Percentiles rank a stretch among this genome's conserved stretches.
Conservation (phyloP, 2,888 invertebrate genomes). For the Apamea sordens region DNA sequence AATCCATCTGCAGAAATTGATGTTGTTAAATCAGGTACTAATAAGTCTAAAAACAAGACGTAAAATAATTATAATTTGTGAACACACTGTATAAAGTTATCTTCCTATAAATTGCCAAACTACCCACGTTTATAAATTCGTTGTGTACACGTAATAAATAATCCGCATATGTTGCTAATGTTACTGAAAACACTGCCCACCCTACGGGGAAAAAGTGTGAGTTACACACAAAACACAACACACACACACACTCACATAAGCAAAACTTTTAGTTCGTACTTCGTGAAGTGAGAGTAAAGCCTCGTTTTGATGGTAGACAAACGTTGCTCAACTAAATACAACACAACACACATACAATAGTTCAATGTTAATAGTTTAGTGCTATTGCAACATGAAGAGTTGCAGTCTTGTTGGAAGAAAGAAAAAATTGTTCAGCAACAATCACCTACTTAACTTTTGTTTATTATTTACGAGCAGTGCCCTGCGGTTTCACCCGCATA, state of each 20-base stretch:
- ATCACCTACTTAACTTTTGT: slow-evolving; percentile 6
- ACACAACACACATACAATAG: neutral
- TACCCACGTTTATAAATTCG: slow-evolving; percentile 57
- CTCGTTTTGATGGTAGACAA: neutral
- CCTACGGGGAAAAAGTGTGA: slow-evolving; percentile 45
- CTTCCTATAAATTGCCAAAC: slow-evolving; percentile 52
- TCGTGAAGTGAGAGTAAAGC: slow-evolving; percentile 3
- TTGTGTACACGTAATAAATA: slow-evolving; percentile 59
- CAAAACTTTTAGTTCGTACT: slow-evolving; percentile 43
- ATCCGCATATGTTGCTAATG: slow-evolving; percentile 57
- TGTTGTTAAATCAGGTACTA: neutral
- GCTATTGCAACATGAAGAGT: neutral
- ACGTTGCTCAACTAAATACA: neutral
- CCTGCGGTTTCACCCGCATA: too few species aligned
- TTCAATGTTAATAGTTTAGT: neutral
- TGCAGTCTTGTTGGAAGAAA: neutral
- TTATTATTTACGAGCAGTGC: neutral
- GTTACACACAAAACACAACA: too few species aligned
- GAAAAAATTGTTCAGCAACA: neutral
- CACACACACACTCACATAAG: slow-evolving; percentile 17
- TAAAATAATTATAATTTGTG: slow-evolving; percentile 13
- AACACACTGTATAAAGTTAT: slow-evolving; percentile 31
- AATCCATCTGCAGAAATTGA: neutral
- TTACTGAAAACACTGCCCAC: slow-evolving; percentile 50
- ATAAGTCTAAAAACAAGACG: neutral